phyloP scores from a whole-genome alignment of 37 sponge, comb jelly and placozoan species.

The Petrosia ficiformis region DNA sequence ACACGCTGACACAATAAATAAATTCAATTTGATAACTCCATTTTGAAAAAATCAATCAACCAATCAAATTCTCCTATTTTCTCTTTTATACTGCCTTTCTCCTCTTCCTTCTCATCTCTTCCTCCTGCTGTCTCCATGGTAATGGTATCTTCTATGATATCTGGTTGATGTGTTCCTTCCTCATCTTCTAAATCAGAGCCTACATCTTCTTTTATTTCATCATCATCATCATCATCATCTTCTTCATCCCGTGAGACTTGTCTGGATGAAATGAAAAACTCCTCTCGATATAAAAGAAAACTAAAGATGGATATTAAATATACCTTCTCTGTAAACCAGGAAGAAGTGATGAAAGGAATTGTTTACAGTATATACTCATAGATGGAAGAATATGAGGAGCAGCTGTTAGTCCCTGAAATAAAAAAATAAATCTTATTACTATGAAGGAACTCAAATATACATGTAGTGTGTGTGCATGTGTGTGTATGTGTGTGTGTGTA shows the following conservation, averaged over 20 bases:
- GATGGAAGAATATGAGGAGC: slow-evolving; percentile 70
- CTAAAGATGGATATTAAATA: background rate
- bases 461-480: too few relatives aligned
- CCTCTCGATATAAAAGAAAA: background rate
- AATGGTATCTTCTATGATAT: background rate
- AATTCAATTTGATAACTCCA: background rate
- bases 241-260: background rate
- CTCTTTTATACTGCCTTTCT: background rate
- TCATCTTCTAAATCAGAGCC: background rate
- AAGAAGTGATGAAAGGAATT: slow-evolving; percentile 33
- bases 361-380: slow-evolving; percentile 27
- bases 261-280: background rate
- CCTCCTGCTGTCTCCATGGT: background rate
- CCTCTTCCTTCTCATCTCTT: background rate
- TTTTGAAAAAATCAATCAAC: slow-evolving; percentile 3
- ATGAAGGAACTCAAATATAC: background rate
- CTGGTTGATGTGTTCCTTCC: background rate
- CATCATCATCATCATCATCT: background rate
- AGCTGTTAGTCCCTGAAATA: slow-evolving; percentile 5
- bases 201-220: background rate
- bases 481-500: too few relatives aligned
- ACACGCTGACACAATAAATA: too few relatives aligned
- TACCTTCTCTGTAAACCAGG: slow-evolving; percentile 5
- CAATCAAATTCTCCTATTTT: slow-evolving; percentile 2
- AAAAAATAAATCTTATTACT: background rate